Percentiles rank a stretch among this genome's conserved stretches.
These are phyloP conservation scores for Gymnocypris eckloni DNA, from an alignment of 2,797 vertebrate species.

Conservation along the genomic window DNA sequence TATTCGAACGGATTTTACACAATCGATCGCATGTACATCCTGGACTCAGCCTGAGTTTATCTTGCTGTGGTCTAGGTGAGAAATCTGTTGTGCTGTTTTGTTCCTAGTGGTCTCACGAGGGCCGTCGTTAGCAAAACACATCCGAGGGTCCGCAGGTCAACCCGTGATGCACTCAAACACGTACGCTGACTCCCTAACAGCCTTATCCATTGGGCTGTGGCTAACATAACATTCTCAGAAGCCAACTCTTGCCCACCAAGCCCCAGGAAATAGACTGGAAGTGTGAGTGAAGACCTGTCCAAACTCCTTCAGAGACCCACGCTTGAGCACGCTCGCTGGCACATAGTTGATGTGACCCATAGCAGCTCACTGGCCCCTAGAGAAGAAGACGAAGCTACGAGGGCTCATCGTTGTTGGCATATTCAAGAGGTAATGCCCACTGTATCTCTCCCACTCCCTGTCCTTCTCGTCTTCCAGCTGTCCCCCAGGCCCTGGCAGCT, in stretches of 20 bases:
- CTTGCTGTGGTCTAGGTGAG: constrained; percentile 38
- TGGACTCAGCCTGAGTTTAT: constrained; percentile 38
- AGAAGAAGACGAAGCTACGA: constrained; percentile 67
- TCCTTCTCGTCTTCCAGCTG: constrained; percentile 20
- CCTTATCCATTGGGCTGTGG: constrained; percentile 75
- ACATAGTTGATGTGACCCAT: constrained; percentile 68
- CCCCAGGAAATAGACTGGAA: constrained; percentile 47
- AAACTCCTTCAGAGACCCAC: constrained; percentile 65
- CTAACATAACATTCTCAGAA: constrained; percentile 78
- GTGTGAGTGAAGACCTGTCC: constrained; percentile 58
- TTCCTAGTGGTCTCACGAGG: constrained; percentile 16
- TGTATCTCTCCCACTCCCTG: constrained; percentile 26
- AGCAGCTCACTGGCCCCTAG: constrained; percentile 73
- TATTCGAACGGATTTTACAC: constrained; percentile 47
- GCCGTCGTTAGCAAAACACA: constrained; percentile 24
- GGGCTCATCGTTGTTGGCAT: constrained; percentile 47
- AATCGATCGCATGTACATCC: constrained; percentile 52
- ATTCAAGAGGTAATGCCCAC: constrained; percentile 49
- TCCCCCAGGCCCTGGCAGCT: constrained; percentile 41
- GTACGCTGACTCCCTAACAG: constrained; percentile 62
- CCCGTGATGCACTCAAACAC: constrained; percentile 29
- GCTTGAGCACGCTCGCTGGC: constrained; percentile 53
- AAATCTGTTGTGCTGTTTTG: constrained; percentile 31
- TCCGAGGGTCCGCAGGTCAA: constrained; percentile 25
- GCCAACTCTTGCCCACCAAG: constrained; percentile 71